A percentile compares a stretch with the other conserved stretches of the same genome.
Conservation (phyloP, 2,113 vertebrate genomes). For the Sylvilagus bachmani region DNA sequence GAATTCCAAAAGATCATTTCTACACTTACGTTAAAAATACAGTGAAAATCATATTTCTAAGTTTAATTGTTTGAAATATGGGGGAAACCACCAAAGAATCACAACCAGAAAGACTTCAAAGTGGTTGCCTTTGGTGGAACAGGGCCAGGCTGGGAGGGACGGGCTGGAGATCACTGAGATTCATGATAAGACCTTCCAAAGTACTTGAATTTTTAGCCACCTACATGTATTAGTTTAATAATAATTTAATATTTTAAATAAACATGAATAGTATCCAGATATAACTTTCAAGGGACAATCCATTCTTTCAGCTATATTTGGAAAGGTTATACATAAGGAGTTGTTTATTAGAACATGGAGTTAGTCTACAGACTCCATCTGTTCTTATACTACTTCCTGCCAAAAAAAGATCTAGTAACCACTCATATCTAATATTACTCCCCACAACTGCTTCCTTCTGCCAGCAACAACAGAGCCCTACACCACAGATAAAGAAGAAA, state of each 20-base stretch:
- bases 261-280: constrained; percentile 9
- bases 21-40: neutral
- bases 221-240: neutral
- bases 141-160: neutral
- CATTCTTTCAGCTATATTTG: neutral
- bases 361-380: neutral
- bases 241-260: constrained; percentile 10
- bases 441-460: neutral
- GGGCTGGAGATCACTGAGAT: neutral
- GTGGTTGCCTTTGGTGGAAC: neutral
- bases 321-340: neutral
- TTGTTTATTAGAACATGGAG: constrained; percentile 32
- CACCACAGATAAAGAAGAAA: neutral
- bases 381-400: neutral
- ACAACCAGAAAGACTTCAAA: constrained; percentile 6
- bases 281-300: neutral
- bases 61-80: neutral
- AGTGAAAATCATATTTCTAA: neutral
- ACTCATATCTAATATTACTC: neutral
- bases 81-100: constrained; percentile 11
- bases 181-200: neutral
- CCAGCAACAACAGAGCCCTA: neutral
- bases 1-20: neutral
- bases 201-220: constrained; percentile 13
- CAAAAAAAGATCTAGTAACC: neutral